Evolutionary conservation across 2,888 invertebrate species (phyloP).

Genomic region (Colostygia pectinataria): DNA sequence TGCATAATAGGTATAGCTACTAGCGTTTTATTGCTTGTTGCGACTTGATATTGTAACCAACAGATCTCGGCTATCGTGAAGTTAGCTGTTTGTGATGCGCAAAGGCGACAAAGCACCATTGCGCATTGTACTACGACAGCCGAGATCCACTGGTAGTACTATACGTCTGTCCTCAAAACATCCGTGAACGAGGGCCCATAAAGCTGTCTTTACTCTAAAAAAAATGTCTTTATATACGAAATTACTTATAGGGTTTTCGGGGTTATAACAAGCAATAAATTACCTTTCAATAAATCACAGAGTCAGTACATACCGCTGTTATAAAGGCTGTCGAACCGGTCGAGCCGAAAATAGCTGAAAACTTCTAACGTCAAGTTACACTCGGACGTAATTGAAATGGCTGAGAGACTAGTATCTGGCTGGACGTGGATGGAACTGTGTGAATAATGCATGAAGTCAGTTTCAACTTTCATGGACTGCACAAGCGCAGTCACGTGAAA

Average conservation of each 20-base stretch:
- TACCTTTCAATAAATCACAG: conserved; percentile 36
- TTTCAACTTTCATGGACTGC: conserved; percentile 14
- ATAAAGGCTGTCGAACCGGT: conserved; percentile 49
- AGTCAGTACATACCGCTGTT: conserved; percentile 32
- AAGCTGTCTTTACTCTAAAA: too few relatives aligned
- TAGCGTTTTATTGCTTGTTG: too few relatives aligned
- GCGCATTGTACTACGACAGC: too few relatives aligned
- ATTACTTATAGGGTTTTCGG: conserved; percentile 13
- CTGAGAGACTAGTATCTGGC: conserved; percentile 24
- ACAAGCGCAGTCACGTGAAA: conserved; percentile 16
- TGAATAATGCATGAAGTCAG: conserved; percentile 22
- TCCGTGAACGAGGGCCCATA: too few relatives aligned
- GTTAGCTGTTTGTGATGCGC: too few relatives aligned
- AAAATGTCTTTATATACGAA: too few relatives aligned
- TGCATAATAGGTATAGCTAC: too few relatives aligned
- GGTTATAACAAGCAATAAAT: conserved; percentile 27
- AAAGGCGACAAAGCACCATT: too few relatives aligned
- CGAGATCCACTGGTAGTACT: too few relatives aligned
- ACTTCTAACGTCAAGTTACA: conserved; percentile 54
- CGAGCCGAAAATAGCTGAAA: conserved; percentile 60
- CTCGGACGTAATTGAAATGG: conserved; percentile 56
- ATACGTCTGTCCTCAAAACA: too few relatives aligned
- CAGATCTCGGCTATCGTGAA: too few relatives aligned
- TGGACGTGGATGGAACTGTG: conserved; percentile 20
- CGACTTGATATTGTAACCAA: too few relatives aligned